Conservation (phyloP, 2,113 vertebrate species). For the Furnarius figulus region DNA sequence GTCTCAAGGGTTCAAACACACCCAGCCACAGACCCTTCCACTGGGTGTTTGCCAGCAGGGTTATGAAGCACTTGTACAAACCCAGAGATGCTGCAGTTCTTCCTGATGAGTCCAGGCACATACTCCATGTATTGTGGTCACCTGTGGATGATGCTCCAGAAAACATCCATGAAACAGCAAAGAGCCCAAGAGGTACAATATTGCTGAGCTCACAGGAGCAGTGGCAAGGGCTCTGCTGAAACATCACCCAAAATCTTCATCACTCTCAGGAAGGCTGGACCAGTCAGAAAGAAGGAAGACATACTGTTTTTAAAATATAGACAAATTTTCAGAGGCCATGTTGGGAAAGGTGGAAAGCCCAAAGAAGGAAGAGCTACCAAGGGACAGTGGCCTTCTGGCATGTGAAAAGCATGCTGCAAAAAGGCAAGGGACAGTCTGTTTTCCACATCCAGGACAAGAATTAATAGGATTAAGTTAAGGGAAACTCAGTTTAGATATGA, state of each 20-base stretch:
- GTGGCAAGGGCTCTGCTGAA: not conserved
- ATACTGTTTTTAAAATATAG: accelerated
- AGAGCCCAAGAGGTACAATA: not conserved
- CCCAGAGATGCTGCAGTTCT: not conserved
- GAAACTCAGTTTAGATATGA: not conserved
- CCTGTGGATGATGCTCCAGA: not conserved
- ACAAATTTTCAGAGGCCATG: not conserved
- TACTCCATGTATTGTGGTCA: not conserved
- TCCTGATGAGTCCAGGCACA: not conserved
- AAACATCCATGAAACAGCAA: not conserved
- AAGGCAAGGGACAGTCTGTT: not conserved
- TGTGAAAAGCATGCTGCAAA: not conserved
- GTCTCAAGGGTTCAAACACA: not conserved
- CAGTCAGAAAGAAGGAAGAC: not conserved
- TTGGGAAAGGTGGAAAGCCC: not conserved
- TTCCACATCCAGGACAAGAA: not conserved
- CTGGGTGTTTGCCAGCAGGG: not conserved
- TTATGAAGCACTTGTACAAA: not conserved
- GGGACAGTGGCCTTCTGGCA: not conserved
- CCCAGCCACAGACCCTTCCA: not conserved
- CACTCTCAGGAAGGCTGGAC: not conserved
- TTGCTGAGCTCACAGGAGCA: not conserved
- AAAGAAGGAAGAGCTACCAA: not conserved
- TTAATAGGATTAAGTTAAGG: not conserved
- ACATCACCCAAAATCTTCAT: not conserved